phyloP scores from a whole-genome alignment of 2,113 vertebrate species.

The Leuciscus idus region DNA sequence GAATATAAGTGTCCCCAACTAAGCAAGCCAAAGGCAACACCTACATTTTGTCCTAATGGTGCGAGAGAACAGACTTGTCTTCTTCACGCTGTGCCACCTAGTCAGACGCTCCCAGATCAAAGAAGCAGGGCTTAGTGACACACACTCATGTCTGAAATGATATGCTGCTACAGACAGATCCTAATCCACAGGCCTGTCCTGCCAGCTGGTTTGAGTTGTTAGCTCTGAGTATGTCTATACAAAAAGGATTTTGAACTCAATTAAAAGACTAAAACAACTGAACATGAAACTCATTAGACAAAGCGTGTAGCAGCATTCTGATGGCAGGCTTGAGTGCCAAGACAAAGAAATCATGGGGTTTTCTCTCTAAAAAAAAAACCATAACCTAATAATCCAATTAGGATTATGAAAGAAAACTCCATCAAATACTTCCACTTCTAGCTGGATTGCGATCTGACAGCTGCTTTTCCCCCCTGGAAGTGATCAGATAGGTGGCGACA shows the following conservation, averaged over 20 bases:
- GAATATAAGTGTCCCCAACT: too few relatives aligned
- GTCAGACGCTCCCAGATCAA: conserved; percentile 19
- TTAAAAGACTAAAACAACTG: neutral
- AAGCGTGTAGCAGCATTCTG: neutral
- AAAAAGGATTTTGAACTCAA: neutral
- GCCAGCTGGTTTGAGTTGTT: conserved; percentile 24
- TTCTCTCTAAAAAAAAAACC: neutral
- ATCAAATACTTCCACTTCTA: neutral
- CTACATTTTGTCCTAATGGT: neutral
- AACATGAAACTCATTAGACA: neutral
- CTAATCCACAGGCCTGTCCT: neutral
- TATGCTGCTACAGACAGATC: conserved; percentile 16
- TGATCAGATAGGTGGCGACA: conserved; percentile 37
- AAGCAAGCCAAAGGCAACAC: too few relatives aligned
- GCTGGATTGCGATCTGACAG: neutral
- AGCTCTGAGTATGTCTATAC: neutral
- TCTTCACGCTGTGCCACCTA: conserved; percentile 8
- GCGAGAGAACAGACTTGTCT: neutral
- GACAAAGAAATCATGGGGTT: neutral
- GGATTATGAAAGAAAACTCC: neutral
- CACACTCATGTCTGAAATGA: neutral
- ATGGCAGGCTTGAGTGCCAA: neutral
- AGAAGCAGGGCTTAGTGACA: neutral
- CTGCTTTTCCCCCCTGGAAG: neutral
- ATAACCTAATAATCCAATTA: neutral